These are phyloP conservation scores for Ailuropoda melanoleuca DNA, from an alignment of 2,113 vertebrate species.

Conservation along the genomic window DNA sequence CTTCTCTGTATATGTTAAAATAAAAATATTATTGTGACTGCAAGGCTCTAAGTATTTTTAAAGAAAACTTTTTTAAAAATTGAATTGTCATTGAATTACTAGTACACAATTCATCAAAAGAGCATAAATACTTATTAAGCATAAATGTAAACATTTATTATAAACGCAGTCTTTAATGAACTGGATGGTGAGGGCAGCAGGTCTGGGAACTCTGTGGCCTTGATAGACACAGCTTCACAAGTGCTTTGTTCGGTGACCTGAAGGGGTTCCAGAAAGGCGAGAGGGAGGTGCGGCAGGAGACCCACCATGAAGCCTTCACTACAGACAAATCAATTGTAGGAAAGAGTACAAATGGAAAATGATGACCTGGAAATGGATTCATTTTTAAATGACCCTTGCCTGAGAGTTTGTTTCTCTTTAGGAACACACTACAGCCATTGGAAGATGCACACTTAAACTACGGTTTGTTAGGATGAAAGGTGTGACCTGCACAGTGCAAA, in stretches of 20 bases:
- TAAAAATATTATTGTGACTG: neutral
- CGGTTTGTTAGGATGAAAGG: neutral
- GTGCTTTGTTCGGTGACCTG: neutral
- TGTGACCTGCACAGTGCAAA: neutral
- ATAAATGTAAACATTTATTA: neutral
- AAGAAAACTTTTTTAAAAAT: neutral
- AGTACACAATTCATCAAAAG: neutral
- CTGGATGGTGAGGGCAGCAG: neutral
- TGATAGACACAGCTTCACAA: neutral
- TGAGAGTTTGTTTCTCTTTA: neutral
- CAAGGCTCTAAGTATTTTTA: neutral
- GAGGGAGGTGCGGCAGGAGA: neutral
- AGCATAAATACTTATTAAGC: neutral
- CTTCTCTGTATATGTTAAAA: neutral
- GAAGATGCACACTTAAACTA: neutral
- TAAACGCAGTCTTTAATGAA: neutral
- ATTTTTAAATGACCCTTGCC: neutral
- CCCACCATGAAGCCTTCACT: neutral
- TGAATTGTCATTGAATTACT: neutral
- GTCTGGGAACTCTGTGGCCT: neutral
- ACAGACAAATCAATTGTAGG: neutral
- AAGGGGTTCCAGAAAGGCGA: neutral
- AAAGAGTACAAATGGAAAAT: neutral
- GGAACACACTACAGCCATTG: neutral
- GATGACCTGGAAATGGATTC: neutral